phyloP scores from a whole-genome alignment of 2,888 invertebrate species.

The Mesorhabditis spiculigera region DNA sequence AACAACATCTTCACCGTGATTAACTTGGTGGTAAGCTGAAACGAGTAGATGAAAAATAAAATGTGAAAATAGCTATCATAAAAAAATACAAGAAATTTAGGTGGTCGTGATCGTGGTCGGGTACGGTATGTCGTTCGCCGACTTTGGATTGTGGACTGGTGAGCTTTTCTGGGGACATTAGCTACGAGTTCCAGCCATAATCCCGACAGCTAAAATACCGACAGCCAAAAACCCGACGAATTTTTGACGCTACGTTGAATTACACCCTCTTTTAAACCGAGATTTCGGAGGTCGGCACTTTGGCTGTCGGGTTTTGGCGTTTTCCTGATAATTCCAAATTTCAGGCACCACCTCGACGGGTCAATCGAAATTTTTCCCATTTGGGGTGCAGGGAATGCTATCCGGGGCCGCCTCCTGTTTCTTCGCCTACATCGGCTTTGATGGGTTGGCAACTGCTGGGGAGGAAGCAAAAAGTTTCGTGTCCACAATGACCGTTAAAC shows the following conservation, averaged over 20 bases:
- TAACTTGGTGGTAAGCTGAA: slow-evolving; percentile 58
- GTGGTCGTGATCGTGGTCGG: slow-evolving; percentile 60
- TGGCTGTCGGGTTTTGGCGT: not conserved
- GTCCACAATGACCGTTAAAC: not conserved
- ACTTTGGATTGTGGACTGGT: slow-evolving; percentile 75
- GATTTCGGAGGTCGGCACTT: not conserved
- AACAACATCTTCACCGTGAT: slow-evolving; percentile 59
- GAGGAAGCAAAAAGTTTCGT: slow-evolving; percentile 58
- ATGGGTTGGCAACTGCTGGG: slow-evolving; percentile 61
- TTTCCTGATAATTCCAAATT: not conserved
- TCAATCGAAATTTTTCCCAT: slow-evolving; percentile 69
- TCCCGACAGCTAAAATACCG: no score
- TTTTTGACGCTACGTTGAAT: not conserved
- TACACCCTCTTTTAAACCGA: not conserved
- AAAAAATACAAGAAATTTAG: slow-evolving; percentile 8
- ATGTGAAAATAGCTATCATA: not conserved
- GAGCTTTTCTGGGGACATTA: not conserved
- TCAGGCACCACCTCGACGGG: not conserved
- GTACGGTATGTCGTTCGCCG: slow-evolving; percentile 79
- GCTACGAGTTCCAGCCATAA: no score
- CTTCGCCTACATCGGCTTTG: slow-evolving; percentile 61
- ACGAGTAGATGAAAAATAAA: not conserved
- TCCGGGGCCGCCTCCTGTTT: slow-evolving; percentile 61
- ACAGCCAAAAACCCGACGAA: no score
- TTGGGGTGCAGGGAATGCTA: slow-evolving; percentile 60